Conservation (phyloP, 2,888 invertebrate species). For the Philopedon plagiatum region DNA sequence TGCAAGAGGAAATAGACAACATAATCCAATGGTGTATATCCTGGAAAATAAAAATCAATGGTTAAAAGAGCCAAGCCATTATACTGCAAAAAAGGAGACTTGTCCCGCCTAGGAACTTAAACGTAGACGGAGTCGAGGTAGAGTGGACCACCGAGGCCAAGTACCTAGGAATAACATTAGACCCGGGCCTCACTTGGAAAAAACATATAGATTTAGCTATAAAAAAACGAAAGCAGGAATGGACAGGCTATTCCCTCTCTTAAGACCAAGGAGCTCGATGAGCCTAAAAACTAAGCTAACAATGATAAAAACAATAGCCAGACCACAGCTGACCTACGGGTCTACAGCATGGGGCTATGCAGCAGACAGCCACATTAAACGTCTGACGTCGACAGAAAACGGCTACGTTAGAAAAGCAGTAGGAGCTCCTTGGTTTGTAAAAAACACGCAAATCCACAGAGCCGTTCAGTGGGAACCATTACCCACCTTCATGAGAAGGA, state of each 20-base stretch:
- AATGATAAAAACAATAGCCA: neutral
- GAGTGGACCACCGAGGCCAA: too few species aligned
- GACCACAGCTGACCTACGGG: neutral
- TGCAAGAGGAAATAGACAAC: too few species aligned
- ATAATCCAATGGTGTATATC: too few species aligned
- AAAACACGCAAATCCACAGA: neutral
- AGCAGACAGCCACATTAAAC: neutral
- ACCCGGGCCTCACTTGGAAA: too few species aligned
- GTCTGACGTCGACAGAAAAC: neutral
- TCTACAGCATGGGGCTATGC: constrained; percentile 4
- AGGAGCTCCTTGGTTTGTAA: neutral
- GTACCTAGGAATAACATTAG: too few species aligned
- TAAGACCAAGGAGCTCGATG: neutral
- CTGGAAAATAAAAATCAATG: too few species aligned
- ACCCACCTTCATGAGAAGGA: too few species aligned
- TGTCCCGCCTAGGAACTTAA: neutral
- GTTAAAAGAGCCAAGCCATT: neutral
- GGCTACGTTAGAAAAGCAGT: neutral
- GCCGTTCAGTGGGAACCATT: too few species aligned
- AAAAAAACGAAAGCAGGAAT: too few species aligned
- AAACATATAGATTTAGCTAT: too few species aligned
- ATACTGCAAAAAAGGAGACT: neutral
- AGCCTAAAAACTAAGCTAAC: neutral
- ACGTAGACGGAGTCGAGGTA: too few species aligned
- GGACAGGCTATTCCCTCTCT: neutral